Evolutionary conservation across 2,113 vertebrate species (phyloP), one percentile per base, ranked within the genome.

Genomic region (Platichthys stellatus): DNA sequence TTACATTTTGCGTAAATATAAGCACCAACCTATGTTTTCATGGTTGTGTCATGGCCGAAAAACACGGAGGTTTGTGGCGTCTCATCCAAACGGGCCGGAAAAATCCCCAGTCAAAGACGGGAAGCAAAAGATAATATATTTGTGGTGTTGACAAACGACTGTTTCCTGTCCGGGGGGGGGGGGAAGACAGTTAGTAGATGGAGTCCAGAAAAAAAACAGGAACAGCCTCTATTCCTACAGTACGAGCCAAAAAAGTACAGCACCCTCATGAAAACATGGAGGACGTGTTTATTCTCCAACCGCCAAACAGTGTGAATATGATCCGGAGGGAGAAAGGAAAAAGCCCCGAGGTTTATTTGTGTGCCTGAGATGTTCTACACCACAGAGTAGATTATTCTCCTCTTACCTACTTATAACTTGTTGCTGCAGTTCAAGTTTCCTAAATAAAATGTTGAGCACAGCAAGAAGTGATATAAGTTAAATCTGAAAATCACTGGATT

Each of bases 41-140:
- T 20, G 38, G 70, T 86, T 65, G 4, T n/a, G 7, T 40, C 23
- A 57, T 53, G 35, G 59, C 57, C 62, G 18, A 60, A 23, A 68
- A 76, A 53, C 62, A 45, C 54, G 47, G 60, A 70, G n/a, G 77
- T 67, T 54, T 77, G 57, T 78, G 24, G 70, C 17, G 76, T 40
- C 58, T 56, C 17, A 47, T 80, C 38, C 71, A 81, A 81, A 66
- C 38, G 18, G 3, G 5, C 54, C 12, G 0, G 82, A 80, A 79
- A 69, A 61, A 86, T 75, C 49, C 80, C 73, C 56, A 10, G 69
- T 71, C 24, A 35, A 68, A 63, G 40, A 74, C 76, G 60, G 86
- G 85, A 93, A 92, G 81, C 84, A 90, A 91, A 89, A 84, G 83
- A 15, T 67, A 76, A 76, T 88, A 90, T 85, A 89, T 92, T 90